These are phyloP conservation scores for Lophochroa leadbeateri DNA, from an alignment of 2,113 vertebrate species.

Conservation along the genomic window DNA sequence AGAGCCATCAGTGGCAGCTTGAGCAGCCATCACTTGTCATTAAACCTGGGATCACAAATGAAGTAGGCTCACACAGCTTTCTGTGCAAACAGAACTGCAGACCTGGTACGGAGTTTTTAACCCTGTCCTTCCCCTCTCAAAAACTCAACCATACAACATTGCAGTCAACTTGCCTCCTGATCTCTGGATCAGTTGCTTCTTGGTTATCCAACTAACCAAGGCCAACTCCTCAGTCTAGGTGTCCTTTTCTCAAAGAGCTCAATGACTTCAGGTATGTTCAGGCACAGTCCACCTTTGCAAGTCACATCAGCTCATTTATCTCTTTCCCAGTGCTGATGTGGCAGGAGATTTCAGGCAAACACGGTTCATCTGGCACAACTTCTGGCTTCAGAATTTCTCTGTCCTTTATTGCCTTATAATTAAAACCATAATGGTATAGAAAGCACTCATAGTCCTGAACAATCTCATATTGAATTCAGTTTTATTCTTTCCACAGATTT, in stretches of 20 bases:
- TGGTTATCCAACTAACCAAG: neutral
- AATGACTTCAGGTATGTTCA: neutral
- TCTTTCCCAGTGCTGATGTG: neutral
- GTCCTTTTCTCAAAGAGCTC: neutral
- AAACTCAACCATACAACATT: neutral
- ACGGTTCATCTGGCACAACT: neutral
- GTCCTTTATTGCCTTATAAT: neutral
- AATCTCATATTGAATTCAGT: neutral
- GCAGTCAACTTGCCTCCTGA: neutral
- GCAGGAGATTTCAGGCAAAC: neutral
- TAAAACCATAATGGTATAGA: neutral
- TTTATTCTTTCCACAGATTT: neutral
- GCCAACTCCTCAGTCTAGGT: neutral
- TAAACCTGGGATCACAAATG: neutral
- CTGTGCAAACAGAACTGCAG: neutral
- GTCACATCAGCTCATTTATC: neutral
- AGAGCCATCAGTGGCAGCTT: fast-evolving
- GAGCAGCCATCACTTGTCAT: neutral
- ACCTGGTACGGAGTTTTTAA: neutral
- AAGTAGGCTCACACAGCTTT: neutral
- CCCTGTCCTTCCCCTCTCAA: neutral
- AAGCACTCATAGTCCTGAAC: neutral
- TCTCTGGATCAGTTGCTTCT: neutral
- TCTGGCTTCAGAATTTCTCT: neutral
- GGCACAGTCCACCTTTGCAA: neutral